Percentiles rank a stretch among this genome's conserved stretches.
These are phyloP conservation scores for Chondrosia reniformis DNA, from an alignment of 37 sponge, comb jelly and placozoan species.

Conservation along the genomic window DNA sequence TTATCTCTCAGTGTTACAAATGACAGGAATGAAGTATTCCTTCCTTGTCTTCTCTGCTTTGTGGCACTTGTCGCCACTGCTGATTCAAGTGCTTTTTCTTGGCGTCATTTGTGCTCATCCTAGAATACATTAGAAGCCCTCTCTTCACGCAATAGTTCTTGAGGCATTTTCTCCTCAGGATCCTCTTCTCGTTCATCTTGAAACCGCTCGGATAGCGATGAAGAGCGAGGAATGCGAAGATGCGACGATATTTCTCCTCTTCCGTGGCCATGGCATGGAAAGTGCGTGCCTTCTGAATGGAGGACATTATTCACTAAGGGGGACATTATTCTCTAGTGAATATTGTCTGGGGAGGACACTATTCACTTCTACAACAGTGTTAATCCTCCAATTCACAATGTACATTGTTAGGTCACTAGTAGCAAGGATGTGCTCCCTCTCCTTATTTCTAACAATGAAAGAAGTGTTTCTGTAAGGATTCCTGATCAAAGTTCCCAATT, in stretches of 20 bases:
- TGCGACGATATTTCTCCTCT: too few species aligned
- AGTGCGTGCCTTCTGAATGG: too few species aligned
- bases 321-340: too few species aligned
- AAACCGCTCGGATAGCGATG: not conserved
- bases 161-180: not conserved
- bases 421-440: constrained; percentile 14
- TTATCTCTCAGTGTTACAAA: too few species aligned
- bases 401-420: not conserved
- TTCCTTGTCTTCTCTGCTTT: not conserved
- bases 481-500: constrained; percentile 14
- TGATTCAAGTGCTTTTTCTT: not conserved
- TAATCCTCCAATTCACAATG: constrained; percentile 26
- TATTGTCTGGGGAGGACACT: too few species aligned
- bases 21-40: not conserved
- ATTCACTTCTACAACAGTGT: not conserved
- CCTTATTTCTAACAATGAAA: constrained; percentile 5
- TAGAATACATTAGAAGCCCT: not conserved
- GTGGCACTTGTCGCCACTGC: not conserved
- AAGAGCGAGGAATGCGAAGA: too few species aligned
- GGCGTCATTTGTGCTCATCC: not conserved
- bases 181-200: not conserved
- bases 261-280: too few species aligned
- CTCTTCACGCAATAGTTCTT: not conserved
- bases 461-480: not conserved
- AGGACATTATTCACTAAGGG: too few species aligned